Conservation (phyloP, 2,113 vertebrate genomes). For the Melanerpes aurifrons region DNA sequence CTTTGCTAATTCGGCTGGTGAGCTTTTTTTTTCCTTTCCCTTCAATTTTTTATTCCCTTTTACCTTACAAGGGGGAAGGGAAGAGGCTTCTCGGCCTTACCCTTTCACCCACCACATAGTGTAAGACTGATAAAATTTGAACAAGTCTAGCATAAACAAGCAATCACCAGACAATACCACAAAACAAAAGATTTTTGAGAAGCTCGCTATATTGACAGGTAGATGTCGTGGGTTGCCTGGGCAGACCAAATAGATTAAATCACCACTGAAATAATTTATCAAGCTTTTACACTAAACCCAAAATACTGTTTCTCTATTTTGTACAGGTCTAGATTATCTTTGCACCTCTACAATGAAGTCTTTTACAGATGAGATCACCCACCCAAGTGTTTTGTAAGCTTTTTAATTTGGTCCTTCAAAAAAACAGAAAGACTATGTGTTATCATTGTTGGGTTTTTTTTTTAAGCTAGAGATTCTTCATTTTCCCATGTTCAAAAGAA, state of each 20-base stretch:
- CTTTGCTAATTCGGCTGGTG: too few species aligned
- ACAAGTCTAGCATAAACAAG: not conserved
- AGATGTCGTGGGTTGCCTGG: not conserved
- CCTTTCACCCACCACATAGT: too few species aligned
- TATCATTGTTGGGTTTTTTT: not conserved
- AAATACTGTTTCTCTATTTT: not conserved
- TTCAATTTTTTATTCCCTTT: too few species aligned
- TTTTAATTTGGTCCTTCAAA: not conserved
- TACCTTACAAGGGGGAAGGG: too few species aligned
- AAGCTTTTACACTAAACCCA: not conserved
- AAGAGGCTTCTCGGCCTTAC: too few species aligned
- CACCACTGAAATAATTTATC: not conserved
- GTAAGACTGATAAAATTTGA: not conserved
- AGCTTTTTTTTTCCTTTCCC: too few species aligned
- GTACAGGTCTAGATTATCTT: not conserved
- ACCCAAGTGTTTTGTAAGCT: not conserved
- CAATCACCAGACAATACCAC: not conserved
- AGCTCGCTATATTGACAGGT: not conserved
- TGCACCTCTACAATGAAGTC: not conserved
- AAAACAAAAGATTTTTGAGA: not conserved
- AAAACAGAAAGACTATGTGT: not conserved
- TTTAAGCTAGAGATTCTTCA: not conserved
- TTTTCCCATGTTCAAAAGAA: not conserved
- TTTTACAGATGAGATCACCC: not conserved
- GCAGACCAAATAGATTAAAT: not conserved